Conservation (phyloP, 2,797 vertebrate genomes). For the Sciaenops ocellatus region DNA sequence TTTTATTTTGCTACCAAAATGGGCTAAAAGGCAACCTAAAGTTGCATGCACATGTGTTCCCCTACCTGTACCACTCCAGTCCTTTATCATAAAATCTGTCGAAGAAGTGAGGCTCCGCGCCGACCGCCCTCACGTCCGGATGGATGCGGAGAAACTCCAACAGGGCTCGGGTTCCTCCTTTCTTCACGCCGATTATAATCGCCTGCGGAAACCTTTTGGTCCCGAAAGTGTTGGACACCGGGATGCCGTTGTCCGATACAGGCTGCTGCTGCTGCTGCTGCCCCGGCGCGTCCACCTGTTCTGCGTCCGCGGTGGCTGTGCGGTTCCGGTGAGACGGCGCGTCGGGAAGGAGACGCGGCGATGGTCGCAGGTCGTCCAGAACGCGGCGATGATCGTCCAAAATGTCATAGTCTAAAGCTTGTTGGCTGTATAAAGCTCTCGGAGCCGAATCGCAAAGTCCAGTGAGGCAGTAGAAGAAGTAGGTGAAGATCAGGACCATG, state of each 20-base stretch:
- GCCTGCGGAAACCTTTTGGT: constrained; percentile 89
- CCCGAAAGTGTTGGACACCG: constrained; percentile 82
- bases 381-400: constrained; percentile 50
- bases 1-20: neutral
- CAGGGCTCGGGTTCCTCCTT: constrained; percentile 92
- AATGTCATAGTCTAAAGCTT: constrained; percentile 58
- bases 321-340: constrained; percentile 45
- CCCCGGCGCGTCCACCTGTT: constrained; percentile 58
- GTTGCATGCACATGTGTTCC: neutral
- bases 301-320: constrained; percentile 46
- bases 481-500: constrained; percentile 86
- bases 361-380: constrained; percentile 53
- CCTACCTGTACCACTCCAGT: constrained; percentile 94
- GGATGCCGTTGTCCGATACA: constrained; percentile 53
- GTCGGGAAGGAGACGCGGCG: constrained; percentile 43
- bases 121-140: constrained; percentile 92
- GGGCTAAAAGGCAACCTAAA: neutral
- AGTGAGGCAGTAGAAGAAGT: constrained; percentile 86
- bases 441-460: constrained; percentile 82
- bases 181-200: constrained; percentile 95
- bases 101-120: constrained; percentile 94
- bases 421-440: constrained; percentile 61
- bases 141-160: constrained; percentile 94
- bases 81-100: constrained; percentile 92
- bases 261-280: constrained; percentile 35